phyloP scores from a whole-genome alignment of 2,888 invertebrate genomes.

The Synanthedon tipuliformis region DNA sequence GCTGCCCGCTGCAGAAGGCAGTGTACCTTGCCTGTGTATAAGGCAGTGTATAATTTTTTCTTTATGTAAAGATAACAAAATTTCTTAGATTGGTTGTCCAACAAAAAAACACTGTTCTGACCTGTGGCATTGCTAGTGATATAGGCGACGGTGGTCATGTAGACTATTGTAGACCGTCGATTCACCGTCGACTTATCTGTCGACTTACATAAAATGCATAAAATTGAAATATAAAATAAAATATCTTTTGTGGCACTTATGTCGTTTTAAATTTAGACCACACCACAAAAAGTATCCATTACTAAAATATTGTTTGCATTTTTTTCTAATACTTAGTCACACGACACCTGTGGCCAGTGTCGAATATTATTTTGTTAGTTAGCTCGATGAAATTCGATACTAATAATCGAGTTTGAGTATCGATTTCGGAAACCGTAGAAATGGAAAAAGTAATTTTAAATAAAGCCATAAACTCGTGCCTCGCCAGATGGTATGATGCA shows the following conservation, averaged over 20 bases:
- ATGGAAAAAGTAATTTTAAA: not conserved
- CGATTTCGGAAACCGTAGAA: constrained; percentile 55
- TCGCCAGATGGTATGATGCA: not conserved
- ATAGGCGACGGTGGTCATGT: too few relatives aligned
- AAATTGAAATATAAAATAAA: too few relatives aligned
- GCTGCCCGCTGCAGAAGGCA: too few relatives aligned
- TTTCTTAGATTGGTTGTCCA: too few relatives aligned
- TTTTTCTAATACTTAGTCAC: constrained; percentile 33
- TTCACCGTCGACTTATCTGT: too few relatives aligned
- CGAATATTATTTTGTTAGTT: constrained; percentile 61
- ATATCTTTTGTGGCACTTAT: not conserved
- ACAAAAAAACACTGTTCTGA: too few relatives aligned
- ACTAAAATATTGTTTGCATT: constrained; percentile 1
- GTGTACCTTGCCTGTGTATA: too few relatives aligned
- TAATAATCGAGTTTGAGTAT: constrained; percentile 46
- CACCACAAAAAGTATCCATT: not conserved
- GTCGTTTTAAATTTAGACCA: not conserved
- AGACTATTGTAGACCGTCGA: too few relatives aligned
- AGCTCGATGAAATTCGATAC: constrained; percentile 47
- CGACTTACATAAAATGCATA: too few relatives aligned
- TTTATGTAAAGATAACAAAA: too few relatives aligned
- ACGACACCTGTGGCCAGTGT: constrained; percentile 50
- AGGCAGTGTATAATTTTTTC: too few relatives aligned
- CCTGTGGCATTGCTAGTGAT: too few relatives aligned
- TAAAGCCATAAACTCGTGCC: not conserved